These are phyloP conservation scores for Lepidothrix coronata DNA, from an alignment of 2,113 vertebrate genomes.

Conservation along the genomic window DNA sequence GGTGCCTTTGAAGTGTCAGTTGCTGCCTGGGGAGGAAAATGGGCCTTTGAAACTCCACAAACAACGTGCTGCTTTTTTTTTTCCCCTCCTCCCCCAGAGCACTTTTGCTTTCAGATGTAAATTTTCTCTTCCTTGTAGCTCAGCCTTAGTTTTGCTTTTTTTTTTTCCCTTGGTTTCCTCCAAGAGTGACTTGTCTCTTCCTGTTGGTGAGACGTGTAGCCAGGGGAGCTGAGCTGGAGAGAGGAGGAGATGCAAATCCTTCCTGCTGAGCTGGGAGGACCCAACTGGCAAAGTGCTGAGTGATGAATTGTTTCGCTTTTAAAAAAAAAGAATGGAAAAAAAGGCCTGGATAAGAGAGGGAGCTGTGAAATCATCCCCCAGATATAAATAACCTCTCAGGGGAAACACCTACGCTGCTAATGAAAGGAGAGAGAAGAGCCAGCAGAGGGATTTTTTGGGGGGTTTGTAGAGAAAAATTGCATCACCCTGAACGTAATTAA, in stretches of 20 bases:
- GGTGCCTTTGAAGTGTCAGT: background rate
- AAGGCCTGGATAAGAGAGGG: background rate
- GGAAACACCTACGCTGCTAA: background rate
- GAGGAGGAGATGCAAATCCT: background rate
- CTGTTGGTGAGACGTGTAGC: background rate
- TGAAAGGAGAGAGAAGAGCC: background rate
- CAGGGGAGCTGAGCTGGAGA: background rate
- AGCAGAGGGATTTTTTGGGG: background rate
- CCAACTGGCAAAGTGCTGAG: background rate
- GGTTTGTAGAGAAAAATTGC: background rate
- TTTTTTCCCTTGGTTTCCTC: background rate
- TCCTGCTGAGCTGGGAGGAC: background rate
- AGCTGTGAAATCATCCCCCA: background rate
- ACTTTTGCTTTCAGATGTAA: background rate
- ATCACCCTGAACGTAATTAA: background rate
- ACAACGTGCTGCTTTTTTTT: no score
- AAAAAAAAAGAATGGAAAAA: background rate
- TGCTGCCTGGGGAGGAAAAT: background rate
- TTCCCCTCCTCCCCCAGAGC: background rate
- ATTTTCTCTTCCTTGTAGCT: background rate
- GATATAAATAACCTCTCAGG: background rate
- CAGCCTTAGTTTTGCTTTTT: background rate
- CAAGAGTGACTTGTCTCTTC: background rate
- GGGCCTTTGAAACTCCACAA: background rate
- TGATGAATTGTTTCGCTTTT: background rate